Percentiles rank a stretch among this genome's conserved stretches.
Evolutionary conservation across 2,888 invertebrate genomes (phyloP).

Genomic region (Drosophila fulvimacula): DNA sequence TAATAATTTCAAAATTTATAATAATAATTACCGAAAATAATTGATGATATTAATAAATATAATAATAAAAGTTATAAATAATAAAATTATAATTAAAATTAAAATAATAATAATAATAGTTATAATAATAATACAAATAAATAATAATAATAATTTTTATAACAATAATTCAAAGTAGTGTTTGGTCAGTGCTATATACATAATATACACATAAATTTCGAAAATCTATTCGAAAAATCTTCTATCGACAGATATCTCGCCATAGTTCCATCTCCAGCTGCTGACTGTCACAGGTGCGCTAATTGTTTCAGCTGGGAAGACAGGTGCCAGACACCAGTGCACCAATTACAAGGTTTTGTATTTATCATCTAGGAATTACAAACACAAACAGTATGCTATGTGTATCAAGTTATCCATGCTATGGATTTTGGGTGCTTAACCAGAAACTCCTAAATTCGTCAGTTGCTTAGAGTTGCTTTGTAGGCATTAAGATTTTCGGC

Average conservation of each 20-base stretch:
- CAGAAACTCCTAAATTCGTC: not conserved
- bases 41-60: too few species aligned
- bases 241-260: not conserved
- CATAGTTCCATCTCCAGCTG: not conserved
- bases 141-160: too few species aligned
- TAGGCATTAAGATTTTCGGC: slow-evolving; percentile 26
- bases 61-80: too few species aligned
- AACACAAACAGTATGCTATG: not conserved
- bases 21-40: too few species aligned
- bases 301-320: slow-evolving; percentile 32
- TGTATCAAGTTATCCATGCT: slow-evolving; percentile 34
- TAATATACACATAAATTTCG: too few species aligned
- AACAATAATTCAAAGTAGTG: too few species aligned
- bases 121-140: too few species aligned
- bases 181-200: too few species aligned
- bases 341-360: slow-evolving; percentile 11
- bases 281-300: slow-evolving; percentile 32
- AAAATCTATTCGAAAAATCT: too few species aligned
- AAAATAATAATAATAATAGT: too few species aligned
- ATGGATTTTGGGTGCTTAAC: not conserved
- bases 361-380: not conserved
- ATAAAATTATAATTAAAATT: too few species aligned
- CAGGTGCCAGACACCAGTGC: not conserved
- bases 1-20: too few species aligned
- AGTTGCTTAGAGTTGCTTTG: slow-evolving; percentile 19